These are phyloP conservation scores for Dermochelys coriacea DNA, from an alignment of 2,797 vertebrate species.

Conservation along the genomic window DNA sequence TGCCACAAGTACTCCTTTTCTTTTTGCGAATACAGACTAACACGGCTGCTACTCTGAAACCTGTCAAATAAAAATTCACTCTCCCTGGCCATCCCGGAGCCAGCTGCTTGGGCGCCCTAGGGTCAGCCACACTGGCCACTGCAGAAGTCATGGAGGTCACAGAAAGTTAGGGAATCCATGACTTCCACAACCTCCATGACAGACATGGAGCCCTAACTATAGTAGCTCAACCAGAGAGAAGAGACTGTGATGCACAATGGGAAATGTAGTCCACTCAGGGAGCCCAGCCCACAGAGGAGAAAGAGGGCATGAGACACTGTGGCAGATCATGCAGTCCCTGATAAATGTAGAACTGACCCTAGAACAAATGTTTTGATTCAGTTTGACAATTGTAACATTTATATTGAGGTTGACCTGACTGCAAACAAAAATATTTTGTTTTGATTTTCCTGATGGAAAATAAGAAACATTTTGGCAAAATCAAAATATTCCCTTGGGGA, in stretches of 20 bases:
- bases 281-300: neutral
- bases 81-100: no score
- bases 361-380: neutral
- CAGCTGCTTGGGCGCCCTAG: no score
- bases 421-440: neutral
- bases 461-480: constrained; percentile 49
- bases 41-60: no score
- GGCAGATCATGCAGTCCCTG: neutral
- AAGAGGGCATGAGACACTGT: neutral
- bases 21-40: no score
- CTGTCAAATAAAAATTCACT: no score
- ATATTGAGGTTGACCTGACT: neutral
- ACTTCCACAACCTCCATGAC: no score
- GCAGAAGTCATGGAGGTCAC: no score
- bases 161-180: no score
- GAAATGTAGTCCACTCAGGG: neutral
- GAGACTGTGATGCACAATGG: neutral
- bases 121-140: no score
- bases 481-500: constrained; percentile 43
- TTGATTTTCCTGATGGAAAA: neutral
- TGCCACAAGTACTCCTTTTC: no score
- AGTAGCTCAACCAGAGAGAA: neutral
- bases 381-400: neutral
- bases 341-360: neutral
- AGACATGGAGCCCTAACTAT: neutral